A percentile compares a stretch with the other conserved stretches of the same genome.
These are phyloP conservation scores for Trichomycterus rosablanca DNA, from an alignment of 2,113 vertebrate genomes.

Conservation along the genomic window DNA sequence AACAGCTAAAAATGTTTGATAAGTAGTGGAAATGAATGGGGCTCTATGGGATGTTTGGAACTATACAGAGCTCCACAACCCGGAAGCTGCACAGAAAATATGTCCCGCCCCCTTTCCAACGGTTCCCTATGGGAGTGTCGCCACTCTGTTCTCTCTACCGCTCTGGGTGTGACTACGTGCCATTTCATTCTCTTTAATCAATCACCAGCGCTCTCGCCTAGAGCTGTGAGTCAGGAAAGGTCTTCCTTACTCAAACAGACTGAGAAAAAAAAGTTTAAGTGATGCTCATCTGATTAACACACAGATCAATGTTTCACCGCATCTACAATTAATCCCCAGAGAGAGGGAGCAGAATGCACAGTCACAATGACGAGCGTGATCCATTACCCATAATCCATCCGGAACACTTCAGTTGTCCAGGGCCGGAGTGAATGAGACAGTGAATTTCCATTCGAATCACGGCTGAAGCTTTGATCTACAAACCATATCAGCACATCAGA, in stretches of 20 bases:
- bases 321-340: slow-evolving; percentile 12
- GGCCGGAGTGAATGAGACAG: not conserved
- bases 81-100: no score
- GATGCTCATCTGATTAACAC: slow-evolving; percentile 36
- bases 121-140: no score
- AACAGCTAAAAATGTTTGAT: no score
- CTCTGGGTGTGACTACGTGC: not conserved
- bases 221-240: slow-evolving; percentile 40
- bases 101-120: no score
- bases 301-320: slow-evolving; percentile 28
- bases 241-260: slow-evolving; percentile 10
- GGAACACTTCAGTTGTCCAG: slow-evolving; percentile 6
- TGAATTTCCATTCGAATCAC: slow-evolving; percentile 11
- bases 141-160: no score
- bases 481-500: slow-evolving; percentile 14
- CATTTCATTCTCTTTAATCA: slow-evolving; percentile 24
- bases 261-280: slow-evolving; percentile 37
- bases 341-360: not conserved
- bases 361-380: slow-evolving; percentile 3
- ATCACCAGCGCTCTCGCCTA: not conserved
- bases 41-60: no score
- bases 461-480: slow-evolving; percentile 16
- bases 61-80: no score
- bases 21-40: no score
- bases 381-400: slow-evolving; percentile 9